Evolutionary conservation across 2,888 invertebrate species (phyloP).

Genomic region (Melieria omissa): DNA sequence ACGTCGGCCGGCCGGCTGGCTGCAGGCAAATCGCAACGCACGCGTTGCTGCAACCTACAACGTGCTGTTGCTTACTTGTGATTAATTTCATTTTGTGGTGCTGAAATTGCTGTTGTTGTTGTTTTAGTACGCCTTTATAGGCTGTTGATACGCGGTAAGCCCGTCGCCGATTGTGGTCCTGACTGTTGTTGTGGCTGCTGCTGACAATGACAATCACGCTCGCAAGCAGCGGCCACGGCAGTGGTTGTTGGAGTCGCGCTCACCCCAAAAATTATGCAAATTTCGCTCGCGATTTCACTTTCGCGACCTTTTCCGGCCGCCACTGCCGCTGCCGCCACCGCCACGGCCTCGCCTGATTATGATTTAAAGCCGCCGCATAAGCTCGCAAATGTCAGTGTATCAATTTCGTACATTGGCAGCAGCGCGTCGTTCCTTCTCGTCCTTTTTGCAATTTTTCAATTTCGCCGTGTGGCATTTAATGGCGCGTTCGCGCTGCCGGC

Average conservation of each 20-base stretch:
- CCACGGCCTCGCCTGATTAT: conserved; percentile 26
- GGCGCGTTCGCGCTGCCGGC: conserved; percentile 62
- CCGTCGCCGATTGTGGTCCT: not conserved
- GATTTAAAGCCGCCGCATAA: conserved; percentile 25
- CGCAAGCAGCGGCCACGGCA: too few species aligned
- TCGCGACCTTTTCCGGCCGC: conserved; percentile 18
- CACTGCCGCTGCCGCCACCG: not conserved
- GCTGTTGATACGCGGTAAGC: conserved; percentile 9
- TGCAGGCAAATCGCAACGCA: not conserved
- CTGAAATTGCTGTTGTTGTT: conserved; percentile 24
- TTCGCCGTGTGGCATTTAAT: conserved; percentile 60
- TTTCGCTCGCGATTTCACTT: conserved; percentile 46
- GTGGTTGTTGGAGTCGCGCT: conserved; percentile 9
- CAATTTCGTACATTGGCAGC: conserved; percentile 55
- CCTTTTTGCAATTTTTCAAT: conserved; percentile 62
- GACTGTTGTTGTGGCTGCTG: too few species aligned
- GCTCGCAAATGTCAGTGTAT: conserved; percentile 50
- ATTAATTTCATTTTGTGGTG: conserved; percentile 25
- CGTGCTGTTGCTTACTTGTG: conserved; percentile 5
- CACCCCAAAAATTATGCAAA: conserved; percentile 49
- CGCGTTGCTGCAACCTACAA: not conserved
- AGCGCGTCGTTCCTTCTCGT: conserved; percentile 27
- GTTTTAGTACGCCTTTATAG: conserved; percentile 14
- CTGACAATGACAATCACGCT: too few species aligned
- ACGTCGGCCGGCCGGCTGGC: not conserved